Evolutionary conservation across 2,113 vertebrate species (phyloP), one percentile per base, ranked within the genome.

Genomic region (Cryptotis parvus): DNA sequence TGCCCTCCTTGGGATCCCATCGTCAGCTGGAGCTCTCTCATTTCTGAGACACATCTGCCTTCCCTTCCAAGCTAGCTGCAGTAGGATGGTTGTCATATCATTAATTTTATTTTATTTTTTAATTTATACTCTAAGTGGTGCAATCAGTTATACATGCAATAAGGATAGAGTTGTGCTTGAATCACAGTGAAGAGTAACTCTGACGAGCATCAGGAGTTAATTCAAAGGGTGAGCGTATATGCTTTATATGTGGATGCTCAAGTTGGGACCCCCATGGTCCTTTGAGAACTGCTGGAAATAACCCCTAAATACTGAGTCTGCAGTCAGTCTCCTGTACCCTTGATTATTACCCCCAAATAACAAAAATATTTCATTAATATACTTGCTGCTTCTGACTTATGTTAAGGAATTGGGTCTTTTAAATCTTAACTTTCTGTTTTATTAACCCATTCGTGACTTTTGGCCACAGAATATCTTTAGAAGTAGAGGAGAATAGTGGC

Each of bases 381-480:
- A 72, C 31, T 77, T 65, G 84, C 11, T 76, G n/a, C 8, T 68
- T 33, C 55, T 65, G 63, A 29, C 10, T 68, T 33, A 63, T 65
- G 63, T 43, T 33, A 55, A 43, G 89, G 7, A 74, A 35, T 16
- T 26, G 14, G 65, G 24, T 37, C 27, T 76, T 88, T 87, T 70
- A 31, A 33, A 55, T 87, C 20, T 35, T 86, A 70, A 83, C 45
- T 88, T 88, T 91, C 4, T 33, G 68, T 89, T 76, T 80, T 63
- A 79, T 84, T 24, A 41, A 2, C 68, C 2, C 2, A 0, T 81
- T 16, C 68, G 37, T 79, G 49, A 85, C 26, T 84, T 49, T 72
- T 80, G n/a, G 18, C 12, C 76, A 63, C 18, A 43, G 10, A 52
- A 33, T 4, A 16, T 88, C 90, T 94, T 82, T 61, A 41, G 20